These are phyloP conservation scores for Cyphomyrus plagiostoma DNA, from an alignment of 2,113 vertebrate species.

Conservation along the genomic window DNA sequence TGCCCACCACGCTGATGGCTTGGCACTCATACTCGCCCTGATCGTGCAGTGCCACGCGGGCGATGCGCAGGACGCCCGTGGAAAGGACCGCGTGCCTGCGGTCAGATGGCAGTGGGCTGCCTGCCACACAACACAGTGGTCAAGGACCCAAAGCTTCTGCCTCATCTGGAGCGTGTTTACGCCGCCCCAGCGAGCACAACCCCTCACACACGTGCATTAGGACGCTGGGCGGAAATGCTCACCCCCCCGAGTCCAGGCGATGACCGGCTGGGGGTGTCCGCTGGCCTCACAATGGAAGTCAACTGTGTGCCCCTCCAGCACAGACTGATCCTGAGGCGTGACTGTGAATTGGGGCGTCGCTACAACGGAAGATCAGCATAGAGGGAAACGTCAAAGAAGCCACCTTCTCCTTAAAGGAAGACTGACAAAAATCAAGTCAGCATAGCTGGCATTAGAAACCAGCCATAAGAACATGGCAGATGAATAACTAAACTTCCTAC, in stretches of 20 bases:
- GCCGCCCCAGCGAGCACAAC: background rate
- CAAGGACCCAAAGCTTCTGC: background rate
- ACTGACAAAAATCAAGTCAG: background rate
- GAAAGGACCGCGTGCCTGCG: slow-evolving; percentile 79
- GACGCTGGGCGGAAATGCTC: slow-evolving; percentile 20
- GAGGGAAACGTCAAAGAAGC: background rate
- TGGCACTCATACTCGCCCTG: slow-evolving; percentile 97
- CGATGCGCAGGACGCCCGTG: slow-evolving; percentile 78
- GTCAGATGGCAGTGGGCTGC: slow-evolving; percentile 80
- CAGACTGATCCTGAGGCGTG: slow-evolving; percentile 80
- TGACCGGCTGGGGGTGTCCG: slow-evolving; percentile 84
- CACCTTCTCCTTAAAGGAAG: background rate
- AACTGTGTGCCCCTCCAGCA: slow-evolving; percentile 84
- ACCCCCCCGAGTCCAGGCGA: slow-evolving; percentile 94
- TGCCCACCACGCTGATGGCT: slow-evolving; percentile 86
- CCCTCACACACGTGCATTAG: background rate
- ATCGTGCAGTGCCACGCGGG: slow-evolving; percentile 80
- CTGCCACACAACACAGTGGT: slow-evolving; percentile 42
- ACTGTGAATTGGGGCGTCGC: slow-evolving; percentile 86
- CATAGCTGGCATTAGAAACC: background rate
- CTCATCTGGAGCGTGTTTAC: background rate
- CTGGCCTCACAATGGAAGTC: slow-evolving; percentile 89
- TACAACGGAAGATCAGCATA: slow-evolving; percentile 34
- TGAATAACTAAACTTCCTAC: background rate
- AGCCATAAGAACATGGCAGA: background rate